phyloP scores from a whole-genome alignment of 2,888 invertebrate species.

The Vesta saturnalis region DNA sequence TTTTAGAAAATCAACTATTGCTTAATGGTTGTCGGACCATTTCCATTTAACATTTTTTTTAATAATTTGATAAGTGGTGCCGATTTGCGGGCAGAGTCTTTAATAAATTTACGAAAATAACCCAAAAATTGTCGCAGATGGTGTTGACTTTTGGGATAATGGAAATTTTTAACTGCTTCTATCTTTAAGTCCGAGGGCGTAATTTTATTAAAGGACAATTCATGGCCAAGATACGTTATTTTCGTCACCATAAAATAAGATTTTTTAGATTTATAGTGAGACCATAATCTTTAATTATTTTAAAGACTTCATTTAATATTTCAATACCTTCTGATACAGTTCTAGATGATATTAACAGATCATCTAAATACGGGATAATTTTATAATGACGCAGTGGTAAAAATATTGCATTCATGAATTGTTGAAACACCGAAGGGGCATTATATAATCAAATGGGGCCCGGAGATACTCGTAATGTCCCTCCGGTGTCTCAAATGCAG shows the following conservation, averaged over 20 bases:
- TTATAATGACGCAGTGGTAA: conserved; percentile 20
- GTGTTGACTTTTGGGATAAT: conserved; percentile 20
- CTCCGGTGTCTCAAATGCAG: conserved; percentile 52
- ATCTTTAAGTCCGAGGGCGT: conserved; percentile 15
- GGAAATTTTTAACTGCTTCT: conserved; percentile 25
- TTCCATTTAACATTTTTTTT: conserved; percentile 19
- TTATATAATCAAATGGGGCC: conserved; percentile 46
- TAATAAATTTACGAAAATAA: conserved; percentile 34
- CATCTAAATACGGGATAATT: conserved; percentile 43
- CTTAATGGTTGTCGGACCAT: not conserved
- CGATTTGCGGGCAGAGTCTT: conserved; percentile 20
- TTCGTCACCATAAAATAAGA: conserved; percentile 7
- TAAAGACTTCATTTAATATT: conserved; percentile 11
- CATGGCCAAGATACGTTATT: conserved; percentile 15
- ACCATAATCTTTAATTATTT: conserved; percentile 4
- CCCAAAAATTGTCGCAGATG: conserved; percentile 31
- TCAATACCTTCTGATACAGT: conserved; percentile 13
- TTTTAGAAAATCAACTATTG: conserved; percentile 9
- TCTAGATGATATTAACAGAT: conserved; percentile 45
- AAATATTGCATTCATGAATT: conserved; percentile 42
- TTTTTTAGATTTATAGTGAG: conserved; percentile 26
- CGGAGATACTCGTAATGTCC: conserved; percentile 49
- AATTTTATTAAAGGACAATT: not conserved
- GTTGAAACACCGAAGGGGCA: conserved; percentile 49
- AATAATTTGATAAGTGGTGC: conserved; percentile 26